A percentile compares a stretch with the other conserved stretches of the same genome.
Evolutionary conservation across 2,113 vertebrate genomes (phyloP).

Genomic region (Delphinus delphis): DNA sequence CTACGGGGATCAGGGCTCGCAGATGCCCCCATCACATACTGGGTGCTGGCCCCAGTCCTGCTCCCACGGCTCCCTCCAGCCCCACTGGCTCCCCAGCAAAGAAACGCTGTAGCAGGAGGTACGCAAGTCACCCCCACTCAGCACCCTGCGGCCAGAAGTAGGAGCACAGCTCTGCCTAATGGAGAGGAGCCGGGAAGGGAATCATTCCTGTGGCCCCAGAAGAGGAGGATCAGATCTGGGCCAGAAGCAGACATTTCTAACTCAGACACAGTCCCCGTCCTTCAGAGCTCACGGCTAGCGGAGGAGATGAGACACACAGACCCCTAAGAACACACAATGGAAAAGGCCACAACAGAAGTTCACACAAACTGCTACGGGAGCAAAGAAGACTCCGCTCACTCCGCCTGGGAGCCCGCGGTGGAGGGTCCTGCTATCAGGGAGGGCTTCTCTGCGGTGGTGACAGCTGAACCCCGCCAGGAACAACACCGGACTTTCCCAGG

Average conservation of each 20-base stretch:
- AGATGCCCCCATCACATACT: neutral
- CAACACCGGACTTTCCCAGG: no score
- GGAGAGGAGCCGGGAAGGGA: neutral
- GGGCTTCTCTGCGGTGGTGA: neutral
- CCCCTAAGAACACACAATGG: accelerated
- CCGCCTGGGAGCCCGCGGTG: accelerated
- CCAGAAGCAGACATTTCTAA: neutral
- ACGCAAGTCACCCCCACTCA: neutral
- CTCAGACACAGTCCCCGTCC: neutral
- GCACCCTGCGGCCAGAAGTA: neutral
- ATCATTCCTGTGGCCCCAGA: neutral
- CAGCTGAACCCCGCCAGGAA: neutral
- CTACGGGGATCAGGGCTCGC: neutral
- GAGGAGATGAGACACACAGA: neutral
- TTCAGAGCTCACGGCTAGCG: accelerated
- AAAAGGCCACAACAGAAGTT: neutral
- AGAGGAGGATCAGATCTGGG: neutral
- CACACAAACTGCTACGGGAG: accelerated
- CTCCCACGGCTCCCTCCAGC: neutral
- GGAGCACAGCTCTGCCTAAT: neutral
- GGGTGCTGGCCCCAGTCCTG: neutral
- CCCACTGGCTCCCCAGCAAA: neutral
- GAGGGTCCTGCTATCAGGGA: neutral
- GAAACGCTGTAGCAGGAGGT: neutral
- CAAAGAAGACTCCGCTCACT: neutral